Conservation (phyloP, 2,888 invertebrate species). For the Gasteruption jaculator region DNA sequence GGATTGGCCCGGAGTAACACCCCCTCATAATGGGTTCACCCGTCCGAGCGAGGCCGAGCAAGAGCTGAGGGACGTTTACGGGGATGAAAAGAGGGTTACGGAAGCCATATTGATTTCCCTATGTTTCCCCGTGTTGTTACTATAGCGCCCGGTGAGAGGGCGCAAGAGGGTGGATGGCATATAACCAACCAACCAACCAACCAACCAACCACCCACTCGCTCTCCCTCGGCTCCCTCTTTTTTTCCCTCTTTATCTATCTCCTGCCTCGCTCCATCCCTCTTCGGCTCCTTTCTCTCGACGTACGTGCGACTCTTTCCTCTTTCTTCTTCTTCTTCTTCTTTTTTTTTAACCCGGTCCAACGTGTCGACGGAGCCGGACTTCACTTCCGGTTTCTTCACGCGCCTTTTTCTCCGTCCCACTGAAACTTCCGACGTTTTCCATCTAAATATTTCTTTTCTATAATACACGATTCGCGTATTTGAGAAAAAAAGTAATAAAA, state of each 20-base stretch:
- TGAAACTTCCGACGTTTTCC: too few species aligned
- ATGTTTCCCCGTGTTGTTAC: conserved; percentile 53
- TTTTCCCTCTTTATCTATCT: conserved; percentile 2
- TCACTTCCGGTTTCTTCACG: too few species aligned
- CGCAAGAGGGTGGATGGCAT: conserved; percentile 26
- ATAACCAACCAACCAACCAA: not conserved
- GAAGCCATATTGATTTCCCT: conserved; percentile 54
- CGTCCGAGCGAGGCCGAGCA: conserved; percentile 40
- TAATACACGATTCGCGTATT: too few species aligned
- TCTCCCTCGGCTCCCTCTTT: conserved; percentile 15
- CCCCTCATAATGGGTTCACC: conserved; percentile 53
- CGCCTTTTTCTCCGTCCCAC: too few species aligned
- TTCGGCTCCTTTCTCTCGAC: conserved; percentile 19
- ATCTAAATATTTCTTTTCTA: too few species aligned
- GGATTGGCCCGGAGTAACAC: conserved; percentile 53
- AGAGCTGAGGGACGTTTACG: conserved; percentile 10
- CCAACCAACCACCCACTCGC: conserved; percentile 24
- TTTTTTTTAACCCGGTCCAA: conserved; percentile 5
- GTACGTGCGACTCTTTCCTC: conserved; percentile 5
- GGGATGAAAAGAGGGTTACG: conserved; percentile 41
- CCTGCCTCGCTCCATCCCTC: conserved; percentile 11
- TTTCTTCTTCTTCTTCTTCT: conserved; percentile 3
- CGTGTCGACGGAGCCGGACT: conserved; percentile 15
- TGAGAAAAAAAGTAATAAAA: too few species aligned
- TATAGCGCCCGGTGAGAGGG: conserved; percentile 49